A percentile compares a stretch with the other conserved stretches of the same genome.
Conservation (phyloP, 2,888 invertebrate genomes). For the Nasonovia ribisnigri region DNA sequence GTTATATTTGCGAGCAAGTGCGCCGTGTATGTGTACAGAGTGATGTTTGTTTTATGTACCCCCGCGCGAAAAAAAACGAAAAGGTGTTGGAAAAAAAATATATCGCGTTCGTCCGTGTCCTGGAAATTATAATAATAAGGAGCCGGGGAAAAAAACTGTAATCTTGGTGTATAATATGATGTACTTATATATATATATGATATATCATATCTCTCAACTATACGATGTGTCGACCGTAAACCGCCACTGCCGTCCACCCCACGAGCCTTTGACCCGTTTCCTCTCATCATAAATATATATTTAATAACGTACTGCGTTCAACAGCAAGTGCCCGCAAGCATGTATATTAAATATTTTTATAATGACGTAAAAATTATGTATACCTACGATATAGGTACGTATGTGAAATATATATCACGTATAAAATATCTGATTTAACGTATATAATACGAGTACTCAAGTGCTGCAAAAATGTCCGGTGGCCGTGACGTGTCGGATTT, state of each 20-base stretch:
- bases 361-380: slow-evolving; percentile 45
- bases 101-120: neutral
- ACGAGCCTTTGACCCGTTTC: neutral
- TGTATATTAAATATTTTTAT: neutral
- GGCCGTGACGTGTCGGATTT: neutral
- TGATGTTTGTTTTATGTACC: neutral
- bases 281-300: neutral
- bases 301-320: neutral
- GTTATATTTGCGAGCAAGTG: neutral
- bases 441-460: neutral
- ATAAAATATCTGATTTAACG: neutral
- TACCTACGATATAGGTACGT: neutral
- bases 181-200: too few relatives aligned
- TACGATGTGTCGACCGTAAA: neutral
- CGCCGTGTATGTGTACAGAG: neutral
- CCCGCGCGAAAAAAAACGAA: slow-evolving; percentile 27
- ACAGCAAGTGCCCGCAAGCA: neutral
- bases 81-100: slow-evolving; percentile 19
- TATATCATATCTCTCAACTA: neutral
- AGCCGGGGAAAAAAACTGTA: neutral
- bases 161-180: neutral
- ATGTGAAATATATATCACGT: neutral
- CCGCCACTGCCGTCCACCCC: neutral
- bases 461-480: neutral
- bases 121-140: neutral